phyloP scores from a whole-genome alignment of 2,797 vertebrate genomes.

The Enoplosus armatus region DNA sequence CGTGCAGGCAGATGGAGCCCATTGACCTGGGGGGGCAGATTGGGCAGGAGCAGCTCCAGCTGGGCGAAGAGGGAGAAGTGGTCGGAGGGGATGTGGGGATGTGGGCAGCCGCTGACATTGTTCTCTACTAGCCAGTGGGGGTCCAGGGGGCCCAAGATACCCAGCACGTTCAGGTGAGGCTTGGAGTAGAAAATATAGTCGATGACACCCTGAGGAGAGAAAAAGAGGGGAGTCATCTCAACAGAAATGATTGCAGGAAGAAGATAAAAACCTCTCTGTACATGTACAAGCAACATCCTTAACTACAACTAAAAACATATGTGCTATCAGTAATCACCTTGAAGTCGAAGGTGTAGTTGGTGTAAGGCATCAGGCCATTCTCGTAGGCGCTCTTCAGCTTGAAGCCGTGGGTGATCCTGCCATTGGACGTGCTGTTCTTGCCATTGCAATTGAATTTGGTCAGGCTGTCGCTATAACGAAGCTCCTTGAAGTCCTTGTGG shows the following conservation, averaged over 20 bases:
- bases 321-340: slow-evolving; percentile 61
- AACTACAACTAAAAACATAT: neutral
- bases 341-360: slow-evolving; percentile 98
- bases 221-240: slow-evolving; percentile 2
- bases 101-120: slow-evolving; percentile 97
- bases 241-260: neutral
- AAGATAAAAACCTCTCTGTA: too few relatives aligned
- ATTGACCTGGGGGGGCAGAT: slow-evolving; percentile 92
- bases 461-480: slow-evolving; percentile 96
- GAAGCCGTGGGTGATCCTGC: slow-evolving; percentile 98
- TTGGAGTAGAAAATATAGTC: slow-evolving; percentile 99
- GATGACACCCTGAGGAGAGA: slow-evolving; percentile 92
- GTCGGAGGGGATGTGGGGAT: slow-evolving; percentile 98
- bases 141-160: slow-evolving; percentile 96
- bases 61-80: slow-evolving; percentile 99
- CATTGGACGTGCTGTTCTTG: slow-evolving; percentile 94
- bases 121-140: slow-evolving; percentile 97
- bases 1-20: slow-evolving; percentile 96
- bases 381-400: slow-evolving; percentile 98
- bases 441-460: slow-evolving; percentile 99
- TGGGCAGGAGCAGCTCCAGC: slow-evolving; percentile 98
- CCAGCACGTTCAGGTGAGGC: slow-evolving; percentile 97
- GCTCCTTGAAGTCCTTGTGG: slow-evolving; percentile 99
- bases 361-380: slow-evolving; percentile 98
- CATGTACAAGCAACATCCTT: neutral